phyloP scores from a whole-genome alignment of 2,888 invertebrate genomes.

The Stictocephala bisonia region DNA sequence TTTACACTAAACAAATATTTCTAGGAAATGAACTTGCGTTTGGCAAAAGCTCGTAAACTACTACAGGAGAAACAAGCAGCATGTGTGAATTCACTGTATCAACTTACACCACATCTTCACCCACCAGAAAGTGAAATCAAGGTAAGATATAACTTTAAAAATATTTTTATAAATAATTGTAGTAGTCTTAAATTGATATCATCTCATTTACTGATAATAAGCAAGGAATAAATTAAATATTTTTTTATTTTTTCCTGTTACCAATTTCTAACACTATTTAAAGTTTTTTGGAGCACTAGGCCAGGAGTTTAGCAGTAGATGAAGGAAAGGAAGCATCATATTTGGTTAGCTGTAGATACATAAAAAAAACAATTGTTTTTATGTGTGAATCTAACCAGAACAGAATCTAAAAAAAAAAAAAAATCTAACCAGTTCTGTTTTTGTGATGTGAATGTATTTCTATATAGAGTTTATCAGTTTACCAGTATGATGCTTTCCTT shows the following conservation, averaged over 20 bases:
- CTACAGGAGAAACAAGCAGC: conserved; percentile 25
- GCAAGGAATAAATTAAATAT: neutral
- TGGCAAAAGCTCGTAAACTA: conserved; percentile 14
- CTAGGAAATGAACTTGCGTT: conserved; percentile 32
- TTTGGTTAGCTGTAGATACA: too few relatives aligned
- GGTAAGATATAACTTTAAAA: neutral
- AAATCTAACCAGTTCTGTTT: too few relatives aligned
- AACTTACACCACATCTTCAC: conserved; percentile 17
- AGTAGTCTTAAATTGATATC: neutral
- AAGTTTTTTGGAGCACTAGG: neutral
- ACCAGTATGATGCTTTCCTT: too few relatives aligned
- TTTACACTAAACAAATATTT: neutral
- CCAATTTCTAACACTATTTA: neutral
- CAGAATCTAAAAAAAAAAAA: too few relatives aligned
- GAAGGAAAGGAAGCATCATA: too few relatives aligned
- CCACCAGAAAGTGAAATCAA: neutral
- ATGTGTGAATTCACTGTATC: conserved; percentile 4
- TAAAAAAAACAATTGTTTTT: too few relatives aligned
- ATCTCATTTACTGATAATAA: neutral
- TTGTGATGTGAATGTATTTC: too few relatives aligned
- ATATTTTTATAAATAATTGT: neutral
- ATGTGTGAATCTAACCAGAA: too few relatives aligned
- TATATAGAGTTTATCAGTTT: too few relatives aligned
- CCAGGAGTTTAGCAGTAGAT: too few relatives aligned
- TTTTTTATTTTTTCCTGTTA: too few relatives aligned